These are phyloP conservation scores for Trachemys scripta DNA, from an alignment of 2,113 vertebrate species.

Conservation along the genomic window DNA sequence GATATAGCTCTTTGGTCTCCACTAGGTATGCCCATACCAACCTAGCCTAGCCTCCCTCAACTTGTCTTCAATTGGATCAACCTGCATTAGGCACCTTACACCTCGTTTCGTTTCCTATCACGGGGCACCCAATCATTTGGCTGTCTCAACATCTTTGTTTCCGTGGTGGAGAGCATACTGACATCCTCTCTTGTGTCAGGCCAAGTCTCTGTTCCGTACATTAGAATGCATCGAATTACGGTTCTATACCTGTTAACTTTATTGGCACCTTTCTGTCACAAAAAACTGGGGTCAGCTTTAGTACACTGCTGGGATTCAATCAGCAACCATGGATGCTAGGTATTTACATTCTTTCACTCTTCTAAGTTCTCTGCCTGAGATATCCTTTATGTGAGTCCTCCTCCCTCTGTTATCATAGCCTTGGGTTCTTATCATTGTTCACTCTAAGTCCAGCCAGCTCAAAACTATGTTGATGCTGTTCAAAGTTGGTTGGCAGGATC, in stretches of 20 bases:
- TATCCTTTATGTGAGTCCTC: neutral
- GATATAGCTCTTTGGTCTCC: neutral
- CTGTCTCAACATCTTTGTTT: neutral
- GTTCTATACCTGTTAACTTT: neutral
- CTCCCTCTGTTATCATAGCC: neutral
- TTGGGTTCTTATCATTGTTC: neutral
- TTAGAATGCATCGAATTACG: neutral
- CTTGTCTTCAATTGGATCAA: neutral
- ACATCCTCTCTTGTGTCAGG: neutral
- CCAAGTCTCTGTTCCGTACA: neutral
- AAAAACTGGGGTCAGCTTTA: neutral
- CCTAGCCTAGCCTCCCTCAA: neutral
- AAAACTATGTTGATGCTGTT: neutral
- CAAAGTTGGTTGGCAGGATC: neutral
- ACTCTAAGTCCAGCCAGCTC: neutral
- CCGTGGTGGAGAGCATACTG: neutral
- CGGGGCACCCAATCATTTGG: neutral
- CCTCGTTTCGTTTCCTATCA: neutral
- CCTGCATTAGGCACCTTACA: neutral
- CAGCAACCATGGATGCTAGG: neutral
- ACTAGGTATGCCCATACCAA: neutral
- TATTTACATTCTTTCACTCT: neutral
- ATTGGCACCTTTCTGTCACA: neutral
- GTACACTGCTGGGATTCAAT: neutral
- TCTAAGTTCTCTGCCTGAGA: neutral